Conservation (phyloP, 2,797 vertebrate genomes). For the Salmo trutta region DNA sequence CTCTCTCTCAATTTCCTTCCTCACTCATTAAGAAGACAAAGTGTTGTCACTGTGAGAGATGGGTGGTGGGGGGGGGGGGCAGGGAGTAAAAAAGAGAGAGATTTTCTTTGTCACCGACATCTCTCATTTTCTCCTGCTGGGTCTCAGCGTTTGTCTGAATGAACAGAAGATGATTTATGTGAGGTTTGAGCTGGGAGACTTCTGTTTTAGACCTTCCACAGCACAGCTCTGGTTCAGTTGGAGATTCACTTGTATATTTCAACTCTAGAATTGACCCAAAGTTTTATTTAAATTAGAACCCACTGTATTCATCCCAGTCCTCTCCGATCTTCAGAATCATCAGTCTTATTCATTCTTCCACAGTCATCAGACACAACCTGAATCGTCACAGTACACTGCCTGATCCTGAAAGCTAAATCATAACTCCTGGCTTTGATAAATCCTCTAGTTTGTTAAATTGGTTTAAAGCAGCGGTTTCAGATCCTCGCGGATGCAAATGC, state of each 20-base stretch:
- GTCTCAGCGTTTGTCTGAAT: constrained; percentile 1
- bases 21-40: constrained; percentile 67
- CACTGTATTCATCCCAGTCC: background rate
- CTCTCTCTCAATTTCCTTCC: background rate
- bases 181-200: background rate
- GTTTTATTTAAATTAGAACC: background rate
- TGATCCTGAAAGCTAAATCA: constrained; percentile 37
- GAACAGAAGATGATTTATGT: constrained; percentile 8
- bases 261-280: background rate
- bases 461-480: constrained; percentile 41
- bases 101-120: no score
- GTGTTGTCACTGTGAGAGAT: constrained; percentile 43
- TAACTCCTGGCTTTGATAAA: constrained; percentile 29
- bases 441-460: constrained; percentile 49
- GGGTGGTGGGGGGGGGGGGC: background rate
- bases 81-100: background rate
- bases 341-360: background rate
- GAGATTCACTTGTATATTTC: background rate
- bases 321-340: background rate
- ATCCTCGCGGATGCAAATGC: constrained; percentile 62
- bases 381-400: constrained; percentile 21
- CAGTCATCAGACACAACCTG: constrained; percentile 11
- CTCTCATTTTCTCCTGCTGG: background rate
- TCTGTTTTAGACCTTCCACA: background rate
- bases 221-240: background rate